Conservation (phyloP, 2,797 vertebrate species). For the Myotis pilosus region DNA sequence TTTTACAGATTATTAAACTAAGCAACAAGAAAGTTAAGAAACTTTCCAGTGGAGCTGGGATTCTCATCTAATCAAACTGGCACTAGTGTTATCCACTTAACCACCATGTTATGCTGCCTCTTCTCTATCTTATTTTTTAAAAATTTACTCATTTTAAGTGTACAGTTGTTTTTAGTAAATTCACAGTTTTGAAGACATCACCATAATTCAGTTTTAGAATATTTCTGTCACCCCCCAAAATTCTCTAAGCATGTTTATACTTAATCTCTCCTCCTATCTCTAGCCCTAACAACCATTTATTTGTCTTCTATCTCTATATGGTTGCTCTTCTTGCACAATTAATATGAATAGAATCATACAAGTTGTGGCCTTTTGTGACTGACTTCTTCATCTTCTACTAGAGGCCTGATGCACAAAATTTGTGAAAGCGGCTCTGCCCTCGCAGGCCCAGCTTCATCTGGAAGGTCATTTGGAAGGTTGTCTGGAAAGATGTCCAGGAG, state of each 20-base stretch:
- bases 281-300: background rate
- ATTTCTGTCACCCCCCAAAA: background rate
- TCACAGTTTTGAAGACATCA: background rate
- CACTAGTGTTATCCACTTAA: background rate
- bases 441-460: too few relatives aligned
- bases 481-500: too few relatives aligned
- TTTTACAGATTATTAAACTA: slow-evolving; percentile 50
- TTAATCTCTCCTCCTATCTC: background rate
- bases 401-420: too few relatives aligned
- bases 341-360: background rate
- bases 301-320: background rate
- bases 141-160: background rate
- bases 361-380: background rate
- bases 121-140: background rate
- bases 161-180: background rate
- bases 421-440: too few relatives aligned
- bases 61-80: background rate
- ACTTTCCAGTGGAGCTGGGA: background rate
- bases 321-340: background rate
- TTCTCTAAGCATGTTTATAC: background rate
- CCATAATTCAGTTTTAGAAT: background rate
- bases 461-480: too few relatives aligned
- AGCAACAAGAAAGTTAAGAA: background rate
- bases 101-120: background rate
- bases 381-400: background rate